These are phyloP conservation scores for Pseudonaja textilis DNA, from an alignment of 2,113 vertebrate species.

Conservation along the genomic window DNA sequence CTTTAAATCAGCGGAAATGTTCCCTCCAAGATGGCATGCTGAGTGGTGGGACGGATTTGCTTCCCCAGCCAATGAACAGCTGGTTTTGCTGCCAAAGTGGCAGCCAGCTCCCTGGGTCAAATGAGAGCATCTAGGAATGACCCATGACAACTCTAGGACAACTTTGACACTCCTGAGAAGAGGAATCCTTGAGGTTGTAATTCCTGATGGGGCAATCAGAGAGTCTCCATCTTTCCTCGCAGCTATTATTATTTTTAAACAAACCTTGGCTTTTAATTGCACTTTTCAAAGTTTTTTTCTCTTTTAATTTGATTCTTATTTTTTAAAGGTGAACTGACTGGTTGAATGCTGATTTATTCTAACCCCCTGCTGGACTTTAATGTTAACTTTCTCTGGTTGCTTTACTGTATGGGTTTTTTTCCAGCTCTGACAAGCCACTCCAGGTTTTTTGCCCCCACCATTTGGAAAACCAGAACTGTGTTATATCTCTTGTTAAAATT, in stretches of 20 bases:
- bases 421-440: background rate
- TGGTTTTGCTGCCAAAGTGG: background rate
- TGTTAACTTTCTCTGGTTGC: background rate
- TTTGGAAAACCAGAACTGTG: background rate
- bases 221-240: background rate
- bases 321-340: background rate
- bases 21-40: background rate
- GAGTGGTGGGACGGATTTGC: background rate
- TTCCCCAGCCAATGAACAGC: background rate
- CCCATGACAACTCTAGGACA: background rate
- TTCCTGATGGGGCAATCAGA: background rate
- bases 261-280: background rate
- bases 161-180: background rate
- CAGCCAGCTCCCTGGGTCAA: background rate
- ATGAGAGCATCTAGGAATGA: background rate
- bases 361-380: background rate
- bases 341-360: background rate
- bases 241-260: background rate
- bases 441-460: background rate
- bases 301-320: background rate
- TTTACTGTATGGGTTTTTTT: background rate
- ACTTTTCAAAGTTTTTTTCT: background rate
- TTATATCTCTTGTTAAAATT: background rate
- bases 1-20: background rate
- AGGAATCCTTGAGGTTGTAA: background rate